phyloP scores from a whole-genome alignment of 2,888 invertebrate species.

The Drosophila mayaguana region DNA sequence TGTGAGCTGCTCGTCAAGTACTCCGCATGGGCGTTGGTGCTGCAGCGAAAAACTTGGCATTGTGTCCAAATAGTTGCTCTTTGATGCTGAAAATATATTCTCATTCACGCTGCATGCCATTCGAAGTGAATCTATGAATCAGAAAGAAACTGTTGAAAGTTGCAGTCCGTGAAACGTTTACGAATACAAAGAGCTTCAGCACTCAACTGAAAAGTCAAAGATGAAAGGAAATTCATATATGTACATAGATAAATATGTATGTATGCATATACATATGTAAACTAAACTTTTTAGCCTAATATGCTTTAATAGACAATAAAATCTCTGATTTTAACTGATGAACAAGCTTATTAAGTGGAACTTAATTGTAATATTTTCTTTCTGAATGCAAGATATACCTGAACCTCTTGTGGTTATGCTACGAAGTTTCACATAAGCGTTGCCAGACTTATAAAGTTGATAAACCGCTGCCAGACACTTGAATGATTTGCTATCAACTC shows the following conservation, averaged over 20 bases:
- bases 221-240: not conserved
- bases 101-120: not conserved
- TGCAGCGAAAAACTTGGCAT: conserved; percentile 19
- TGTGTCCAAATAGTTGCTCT: conserved; percentile 16
- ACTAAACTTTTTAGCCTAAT: not conserved
- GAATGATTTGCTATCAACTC: not conserved
- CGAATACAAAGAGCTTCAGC: not conserved
- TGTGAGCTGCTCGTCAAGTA: conserved; percentile 5
- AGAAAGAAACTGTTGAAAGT: not conserved
- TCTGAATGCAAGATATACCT: too few relatives aligned
- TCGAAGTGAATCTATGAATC: not conserved
- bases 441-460: too few relatives aligned
- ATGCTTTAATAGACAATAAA: not conserved
- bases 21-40: conserved; percentile 2
- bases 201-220: not conserved
- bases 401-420: too few relatives aligned
- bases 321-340: not conserved
- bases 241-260: too few relatives aligned
- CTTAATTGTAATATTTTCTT: too few relatives aligned
- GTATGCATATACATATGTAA: not conserved
- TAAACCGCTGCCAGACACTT: not conserved
- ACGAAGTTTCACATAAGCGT: too few relatives aligned
- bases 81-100: conserved; percentile 1
- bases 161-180: not conserved
- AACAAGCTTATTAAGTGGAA: too few relatives aligned